A percentile compares a stretch with the other conserved stretches of the same genome.
These are phyloP conservation scores for Heliconius aoede DNA, from an alignment of 2,888 invertebrate genomes.

Conservation along the genomic window DNA sequence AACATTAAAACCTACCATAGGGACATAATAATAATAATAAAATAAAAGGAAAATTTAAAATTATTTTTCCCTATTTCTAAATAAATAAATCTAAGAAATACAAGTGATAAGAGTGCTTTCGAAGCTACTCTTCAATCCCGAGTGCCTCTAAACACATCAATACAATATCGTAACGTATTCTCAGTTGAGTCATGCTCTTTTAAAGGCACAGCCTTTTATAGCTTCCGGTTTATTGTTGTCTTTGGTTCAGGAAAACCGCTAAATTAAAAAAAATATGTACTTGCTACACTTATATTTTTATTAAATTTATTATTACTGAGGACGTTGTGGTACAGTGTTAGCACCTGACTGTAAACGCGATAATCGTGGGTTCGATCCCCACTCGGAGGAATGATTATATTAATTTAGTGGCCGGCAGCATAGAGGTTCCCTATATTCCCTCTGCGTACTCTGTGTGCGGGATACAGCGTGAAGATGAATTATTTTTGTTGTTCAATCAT, in stretches of 20 bases:
- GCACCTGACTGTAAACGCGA: not conserved
- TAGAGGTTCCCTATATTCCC: too few relatives aligned
- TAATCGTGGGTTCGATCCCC: not conserved
- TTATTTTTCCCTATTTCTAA: not conserved
- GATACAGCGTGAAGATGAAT: not conserved
- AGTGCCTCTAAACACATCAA: slow-evolving; percentile 35
- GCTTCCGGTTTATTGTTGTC: slow-evolving; percentile 44
- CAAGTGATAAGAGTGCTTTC: slow-evolving; percentile 32
- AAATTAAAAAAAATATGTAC: slow-evolving; percentile 12
- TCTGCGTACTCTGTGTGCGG: too few relatives aligned
- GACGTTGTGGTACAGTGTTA: not conserved
- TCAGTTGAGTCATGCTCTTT: slow-evolving; percentile 42
- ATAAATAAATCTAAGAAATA: not conserved
- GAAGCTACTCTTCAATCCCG: slow-evolving; percentile 29
- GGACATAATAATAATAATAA: not conserved
- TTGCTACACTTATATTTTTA: not conserved
- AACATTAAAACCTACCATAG: not conserved
- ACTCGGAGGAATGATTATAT: too few relatives aligned
- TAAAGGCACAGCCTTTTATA: slow-evolving; percentile 38
- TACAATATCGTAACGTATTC: slow-evolving; percentile 37
- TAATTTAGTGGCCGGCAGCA: too few relatives aligned
- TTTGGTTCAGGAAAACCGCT: slow-evolving; percentile 40
- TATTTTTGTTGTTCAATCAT: not conserved
- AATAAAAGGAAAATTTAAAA: not conserved
- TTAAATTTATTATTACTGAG: not conserved